Base-by-base conservation (phyloP, 2,113 vertebrate species). In the Phyllostomus hastatus region DNA sequence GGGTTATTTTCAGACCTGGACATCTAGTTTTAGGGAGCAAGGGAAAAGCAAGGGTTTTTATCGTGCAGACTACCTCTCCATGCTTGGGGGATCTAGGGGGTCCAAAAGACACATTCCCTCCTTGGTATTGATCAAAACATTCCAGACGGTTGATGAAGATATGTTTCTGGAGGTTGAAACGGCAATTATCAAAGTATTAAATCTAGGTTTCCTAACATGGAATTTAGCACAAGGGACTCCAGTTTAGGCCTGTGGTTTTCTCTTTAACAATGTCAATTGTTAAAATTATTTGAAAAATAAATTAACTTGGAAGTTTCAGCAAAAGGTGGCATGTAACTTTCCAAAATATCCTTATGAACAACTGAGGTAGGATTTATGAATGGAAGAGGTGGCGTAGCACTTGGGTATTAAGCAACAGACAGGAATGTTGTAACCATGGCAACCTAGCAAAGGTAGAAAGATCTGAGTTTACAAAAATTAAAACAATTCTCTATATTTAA, bases 321-420 rank as follows among this genome's bases (percentile, higher is more conserved):
- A 48, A 88, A 80, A 87, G 4, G 1, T n/a, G 0, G 5, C 41
- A 2, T 72, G n/a, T 19, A 22, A 14, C 2, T 26, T 35, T n/a
- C 16, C 9, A 15, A 57, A 93, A 50, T 78, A 67, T 24, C 11
- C 6, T 48, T 67, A 61, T 69, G 41, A 48, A 17, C 20, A 31
- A 1, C 5, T 28, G 7, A 41, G 2, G 10, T 2, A 10, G 20
- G 7, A 64, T 84, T 57, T 83, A 2, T 84, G 19, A 41, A 28
- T 8, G 19, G 8, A n/a, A 20, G 31, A 41, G 24, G 0, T 64
- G 28, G 22, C 19, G 1, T n/a, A 66, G 8, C 14, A 24, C 1
- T 24, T 33, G 2, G 14, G 3, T 41, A 4, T 85, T 17, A 46
- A 1, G 22, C 17, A 50, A 41, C 11, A 50, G 1, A 22, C 48